Base-by-base conservation (phyloP, 2,113 vertebrate species). In the Labrus mixtus region DNA sequence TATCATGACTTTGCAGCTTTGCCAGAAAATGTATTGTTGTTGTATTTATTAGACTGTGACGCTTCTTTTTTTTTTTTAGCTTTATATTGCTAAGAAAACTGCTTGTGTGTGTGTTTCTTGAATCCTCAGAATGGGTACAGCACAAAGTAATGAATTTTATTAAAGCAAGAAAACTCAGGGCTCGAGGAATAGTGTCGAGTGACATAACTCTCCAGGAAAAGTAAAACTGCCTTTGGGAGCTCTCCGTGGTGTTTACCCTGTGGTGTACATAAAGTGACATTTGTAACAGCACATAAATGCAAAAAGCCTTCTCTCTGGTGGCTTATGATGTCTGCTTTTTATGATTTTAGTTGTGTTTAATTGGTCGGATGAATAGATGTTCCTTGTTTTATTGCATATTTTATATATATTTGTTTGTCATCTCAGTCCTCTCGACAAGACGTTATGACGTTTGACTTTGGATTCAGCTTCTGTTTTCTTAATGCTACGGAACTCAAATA, bases 11-110 rank as follows among this genome's bases (percentile, higher is more conserved):
- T 83, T 76, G 50, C 68, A 70, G 81, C 59, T 73, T 78, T 53
- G 41, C 41, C 64, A 73, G 66, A 43, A 72, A 71, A 54, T 48
- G 10, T 85, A 55, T 68, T n/a, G 23, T 58, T 55, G 11, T 55
- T 76, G 16, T 85, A 64, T 84, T 84, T 83, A 79, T 87, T 63
- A 63, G 67, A 81, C 68, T 85, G 68, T 80, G 70, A 71, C 66
- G 60, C 74, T 43, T 83, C 82, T 85, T 51, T 82, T 74, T 84
- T 68, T 85, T 51, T 82, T 74, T 84, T 68, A 73, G 62, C 48
- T 82, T 74, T 58, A 61, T 61, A 36, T 19, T 64, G 20, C 50
- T 19, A 19, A 57, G 11, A 60, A 69, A 57, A 41, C n/a, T 66
- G 8, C 6, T 0, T 20, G 23, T 51, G 23, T 66, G 53, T 56